Base-by-base conservation (phyloP, 2,888 invertebrate genomes). In the Pachliopta kotzebuea region DNA sequence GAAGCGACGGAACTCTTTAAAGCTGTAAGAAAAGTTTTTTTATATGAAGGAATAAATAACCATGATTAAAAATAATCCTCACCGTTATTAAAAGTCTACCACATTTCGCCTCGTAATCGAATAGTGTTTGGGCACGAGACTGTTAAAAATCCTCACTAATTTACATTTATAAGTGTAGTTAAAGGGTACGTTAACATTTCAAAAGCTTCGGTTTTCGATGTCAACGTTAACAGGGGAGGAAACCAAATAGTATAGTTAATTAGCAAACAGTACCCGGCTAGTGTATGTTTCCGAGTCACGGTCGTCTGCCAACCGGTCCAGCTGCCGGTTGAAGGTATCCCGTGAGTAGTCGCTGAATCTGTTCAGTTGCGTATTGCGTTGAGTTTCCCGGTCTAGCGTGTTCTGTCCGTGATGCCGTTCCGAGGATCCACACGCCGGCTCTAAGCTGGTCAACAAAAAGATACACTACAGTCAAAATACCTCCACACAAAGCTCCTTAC, bases 351-450 rank as follows among this genome's bases (percentile, higher is more conserved):
- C 90, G 68, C 77, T 83, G 73, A 93, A 93, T 80, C 93, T 93
- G 83, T 94, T 93, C 72, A 93, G 88, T 71, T 93, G 90, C 29
- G 94, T 94, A 82, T 94, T 94, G 67, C 93, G 89, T 72, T 93
- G 92, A 4, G 94, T 94, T 76, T 94, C 94, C 37, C 93, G 88
- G 66, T 94, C 94, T 74, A 94, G 81, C 52, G 93, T 90, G 78
- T 74, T 87, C 83, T 80, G 73, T 53, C 75, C 73, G 64, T 63
- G 54, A 20, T 56, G 62, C 21, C 66, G 54, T 62, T 66, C 49
- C 24, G 62, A 18, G 53, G 67, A 17, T 53, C 68, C 63, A 62
- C 56, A 42, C 18, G 54, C 52, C 11, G 62, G 62, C 53, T 66
- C 62, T 52, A 66, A 37, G 60, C 66, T 66, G 56, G 37, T 37